Evolutionary conservation across 2,888 invertebrate species (phyloP), one percentile per base, ranked within the genome.

Genomic region (Ariolimax columbianus): DNA sequence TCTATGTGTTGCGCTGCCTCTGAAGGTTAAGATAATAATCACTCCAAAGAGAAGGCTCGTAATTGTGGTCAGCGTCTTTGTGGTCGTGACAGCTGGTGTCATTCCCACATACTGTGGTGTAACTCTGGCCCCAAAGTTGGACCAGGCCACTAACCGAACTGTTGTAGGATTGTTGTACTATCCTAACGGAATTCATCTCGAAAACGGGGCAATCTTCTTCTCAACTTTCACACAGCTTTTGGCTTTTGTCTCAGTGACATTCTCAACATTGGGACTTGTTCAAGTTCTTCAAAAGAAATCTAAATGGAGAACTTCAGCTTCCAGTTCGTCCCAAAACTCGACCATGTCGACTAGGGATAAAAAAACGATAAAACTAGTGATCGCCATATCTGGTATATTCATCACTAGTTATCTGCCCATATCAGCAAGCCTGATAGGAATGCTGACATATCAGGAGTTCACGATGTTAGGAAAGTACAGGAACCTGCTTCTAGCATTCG

Each of bases 1-100:
- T 68, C 83, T 83, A 1, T 83, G 83, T 26, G 77, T 83, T 2
- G 40, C 77, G 19, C 19, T 68, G 9, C 77, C 83, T 6, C 55
- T 83, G 9, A 82, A 75, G 30, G n/a, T 82, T 9, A 82, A 77
- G 26, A 19, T 17, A 0, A 73, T 82, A 23, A 63, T 82, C n/a
- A 77, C 82, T 6, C 82, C 75, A 33, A 40, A 3, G 23, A 75
- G 43, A 66, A 77, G 40, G 14, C 38, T 82, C 11, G 19, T 75
- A 23, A 63, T 82, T 11, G 63, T 72, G 0, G 36, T 30, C 43
- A 43, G 36, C 51, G 51, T 73, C 26, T 75, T 82, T 23, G 26
- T 82, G 11, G 23, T 82, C 33, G 36, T 43, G 17, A 51, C 59
- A 26, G 75, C 43, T 6, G 51, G 75, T 33, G 23, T 82, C 14